Evolutionary conservation across 2,888 invertebrate genomes (phyloP).

Genomic region (Ophion obscuratus): DNA sequence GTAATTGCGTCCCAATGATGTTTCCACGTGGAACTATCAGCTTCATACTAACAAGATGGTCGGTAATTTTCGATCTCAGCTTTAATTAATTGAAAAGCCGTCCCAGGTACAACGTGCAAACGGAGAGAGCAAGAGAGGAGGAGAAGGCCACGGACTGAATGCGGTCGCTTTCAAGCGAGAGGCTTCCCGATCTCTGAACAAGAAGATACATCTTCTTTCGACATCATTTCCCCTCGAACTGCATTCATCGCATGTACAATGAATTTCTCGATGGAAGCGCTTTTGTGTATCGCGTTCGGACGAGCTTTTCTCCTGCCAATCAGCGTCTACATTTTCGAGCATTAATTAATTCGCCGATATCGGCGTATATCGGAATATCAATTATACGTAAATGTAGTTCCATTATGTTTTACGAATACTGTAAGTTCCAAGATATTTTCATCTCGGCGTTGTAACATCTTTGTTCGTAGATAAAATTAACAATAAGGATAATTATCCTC

Average conservation of each 20-base stretch:
- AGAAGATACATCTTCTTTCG: conserved; percentile 35
- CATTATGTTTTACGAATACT: no score
- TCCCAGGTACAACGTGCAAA: conserved; percentile 4
- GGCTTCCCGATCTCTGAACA: conserved; percentile 25
- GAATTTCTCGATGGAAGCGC: background rate
- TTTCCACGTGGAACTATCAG: background rate
- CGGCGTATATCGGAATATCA: no score
- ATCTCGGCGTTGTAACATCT: no score
- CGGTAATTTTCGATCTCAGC: conserved; percentile 34
- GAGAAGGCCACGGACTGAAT: no score
- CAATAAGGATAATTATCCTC: no score
- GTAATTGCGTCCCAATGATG: no score
- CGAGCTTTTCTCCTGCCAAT: background rate
- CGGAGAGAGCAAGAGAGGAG: background rate
- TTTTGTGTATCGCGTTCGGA: background rate
- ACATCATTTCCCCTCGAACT: conserved; percentile 45
- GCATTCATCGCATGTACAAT: background rate
- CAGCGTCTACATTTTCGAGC: background rate
- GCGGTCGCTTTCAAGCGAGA: conserved; percentile 3
- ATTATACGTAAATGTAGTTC: no score
- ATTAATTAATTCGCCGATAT: no score
- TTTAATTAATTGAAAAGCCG: conserved; percentile 28
- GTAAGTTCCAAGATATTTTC: no score
- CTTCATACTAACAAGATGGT: conserved; percentile 11
- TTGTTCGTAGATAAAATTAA: no score